phyloP scores from a whole-genome alignment of 2,113 vertebrate genomes.

The Chrysemys picta region DNA sequence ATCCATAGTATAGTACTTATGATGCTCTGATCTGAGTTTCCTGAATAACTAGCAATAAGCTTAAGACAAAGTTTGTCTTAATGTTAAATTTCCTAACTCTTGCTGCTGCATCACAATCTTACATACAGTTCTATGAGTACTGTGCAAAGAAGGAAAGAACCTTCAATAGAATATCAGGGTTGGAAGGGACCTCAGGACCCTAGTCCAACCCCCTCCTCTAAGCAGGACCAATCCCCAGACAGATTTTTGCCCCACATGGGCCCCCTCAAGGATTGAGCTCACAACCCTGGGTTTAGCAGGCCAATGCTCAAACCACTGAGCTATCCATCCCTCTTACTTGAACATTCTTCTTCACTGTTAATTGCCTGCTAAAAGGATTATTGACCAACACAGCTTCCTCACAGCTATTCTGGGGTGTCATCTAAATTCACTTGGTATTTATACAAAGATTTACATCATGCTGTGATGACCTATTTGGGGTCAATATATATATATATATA shows the following conservation, averaged over 20 bases:
- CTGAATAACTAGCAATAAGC: not conserved
- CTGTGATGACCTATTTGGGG: constrained; percentile 20
- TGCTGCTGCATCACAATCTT: constrained; percentile 4
- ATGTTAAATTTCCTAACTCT: not conserved
- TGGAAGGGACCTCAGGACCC: too few relatives aligned
- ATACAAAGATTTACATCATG: not conserved
- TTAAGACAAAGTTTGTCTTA: not conserved
- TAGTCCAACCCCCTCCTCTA: too few relatives aligned
- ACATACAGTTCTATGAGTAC: not conserved
- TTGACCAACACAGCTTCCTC: not conserved
- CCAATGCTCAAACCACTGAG: too few relatives aligned
- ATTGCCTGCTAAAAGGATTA: not conserved
- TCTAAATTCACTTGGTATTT: constrained; percentile 19
- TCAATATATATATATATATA: not conserved
- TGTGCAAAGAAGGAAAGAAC: too few relatives aligned
- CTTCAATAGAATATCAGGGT: too few relatives aligned
- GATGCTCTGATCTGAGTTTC: not conserved
- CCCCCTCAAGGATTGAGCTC: too few relatives aligned
- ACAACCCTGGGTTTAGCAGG: too few relatives aligned
- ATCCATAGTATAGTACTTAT: not conserved
- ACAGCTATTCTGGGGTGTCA: not conserved
- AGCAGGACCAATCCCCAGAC: too few relatives aligned
- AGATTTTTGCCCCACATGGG: too few relatives aligned
- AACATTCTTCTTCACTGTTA: not conserved
- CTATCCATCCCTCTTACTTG: not conserved